These are phyloP conservation scores for Thomomys bottae DNA, from an alignment of 2,113 vertebrate genomes.

Conservation along the genomic window DNA sequence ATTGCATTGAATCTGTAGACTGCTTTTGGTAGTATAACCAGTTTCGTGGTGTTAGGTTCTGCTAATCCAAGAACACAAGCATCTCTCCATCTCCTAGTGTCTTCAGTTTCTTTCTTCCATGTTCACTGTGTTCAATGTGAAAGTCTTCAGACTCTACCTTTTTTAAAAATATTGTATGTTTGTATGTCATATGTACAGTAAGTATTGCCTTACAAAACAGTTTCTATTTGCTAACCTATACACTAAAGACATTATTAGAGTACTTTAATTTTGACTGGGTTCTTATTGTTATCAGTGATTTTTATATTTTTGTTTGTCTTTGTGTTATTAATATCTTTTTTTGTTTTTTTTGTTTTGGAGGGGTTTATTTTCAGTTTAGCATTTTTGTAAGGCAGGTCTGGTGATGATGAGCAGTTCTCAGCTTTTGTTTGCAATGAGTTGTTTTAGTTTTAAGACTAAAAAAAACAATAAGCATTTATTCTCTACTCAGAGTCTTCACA, in stretches of 20 bases:
- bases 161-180: background rate
- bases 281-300: background rate
- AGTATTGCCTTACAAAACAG: too few relatives aligned
- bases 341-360: too few relatives aligned
- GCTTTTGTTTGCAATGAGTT: background rate
- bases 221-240: background rate
- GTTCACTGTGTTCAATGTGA: background rate
- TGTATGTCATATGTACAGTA: too few relatives aligned
- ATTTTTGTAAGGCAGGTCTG: background rate
- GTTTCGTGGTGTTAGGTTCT: background rate
- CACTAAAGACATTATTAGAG: background rate
- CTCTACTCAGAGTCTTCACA: background rate
- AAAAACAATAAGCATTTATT: background rate
- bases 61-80: background rate
- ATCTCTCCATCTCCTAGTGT: background rate
- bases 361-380: background rate
- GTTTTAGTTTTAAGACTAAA: constrained; percentile 8
- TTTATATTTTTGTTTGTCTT: background rate
- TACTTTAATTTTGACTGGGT: background rate
- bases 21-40: background rate
- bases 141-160: background rate
- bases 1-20: background rate
- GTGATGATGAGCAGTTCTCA: background rate
- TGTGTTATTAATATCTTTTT: background rate
- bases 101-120: background rate